Conservation (phyloP, 30 jellyfish, hydroid and myxozoan species). For the Calvadosia cruxmelitensis region DNA sequence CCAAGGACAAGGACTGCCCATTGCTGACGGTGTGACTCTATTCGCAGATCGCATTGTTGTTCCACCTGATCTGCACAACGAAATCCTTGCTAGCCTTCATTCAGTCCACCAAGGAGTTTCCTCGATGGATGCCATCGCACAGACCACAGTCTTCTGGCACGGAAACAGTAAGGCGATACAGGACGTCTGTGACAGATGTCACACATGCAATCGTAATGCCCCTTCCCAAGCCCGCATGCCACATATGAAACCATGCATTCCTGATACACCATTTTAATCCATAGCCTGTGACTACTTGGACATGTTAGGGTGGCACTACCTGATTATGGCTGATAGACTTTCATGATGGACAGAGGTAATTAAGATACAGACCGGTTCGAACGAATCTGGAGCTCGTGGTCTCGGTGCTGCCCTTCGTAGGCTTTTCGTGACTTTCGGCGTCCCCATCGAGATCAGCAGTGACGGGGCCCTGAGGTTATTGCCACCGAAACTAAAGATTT, state of each 20-base stretch:
- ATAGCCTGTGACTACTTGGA: neutral
- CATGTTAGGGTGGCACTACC: conserved; percentile 1
- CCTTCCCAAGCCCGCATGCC: conserved; percentile 2
- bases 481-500: neutral
- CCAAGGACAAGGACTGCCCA: neutral
- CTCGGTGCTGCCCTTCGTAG: neutral
- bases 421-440: conserved; percentile 1
- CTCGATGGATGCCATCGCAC: conserved; percentile 4
- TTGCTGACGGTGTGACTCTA: neutral
- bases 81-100: conserved; percentile 6
- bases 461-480: neutral
- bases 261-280: neutral
- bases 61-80: conserved; percentile 9
- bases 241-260: neutral
- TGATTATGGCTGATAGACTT: conserved; percentile 2
- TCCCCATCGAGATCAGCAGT: neutral
- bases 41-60: neutral
- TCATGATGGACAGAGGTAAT: conserved; percentile 2
- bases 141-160: conserved; percentile 22
- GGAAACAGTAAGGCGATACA: conserved; percentile 10
- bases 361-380: conserved; percentile 1
- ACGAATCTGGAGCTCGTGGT: conserved; percentile 9
- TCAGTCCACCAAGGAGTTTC: conserved; percentile 14
- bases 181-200: neutral
- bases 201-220: too few species aligned